Percentiles rank a stretch among this genome's conserved stretches.
Conservation (phyloP, 2,888 invertebrate species). For the Nomada fucata region DNA sequence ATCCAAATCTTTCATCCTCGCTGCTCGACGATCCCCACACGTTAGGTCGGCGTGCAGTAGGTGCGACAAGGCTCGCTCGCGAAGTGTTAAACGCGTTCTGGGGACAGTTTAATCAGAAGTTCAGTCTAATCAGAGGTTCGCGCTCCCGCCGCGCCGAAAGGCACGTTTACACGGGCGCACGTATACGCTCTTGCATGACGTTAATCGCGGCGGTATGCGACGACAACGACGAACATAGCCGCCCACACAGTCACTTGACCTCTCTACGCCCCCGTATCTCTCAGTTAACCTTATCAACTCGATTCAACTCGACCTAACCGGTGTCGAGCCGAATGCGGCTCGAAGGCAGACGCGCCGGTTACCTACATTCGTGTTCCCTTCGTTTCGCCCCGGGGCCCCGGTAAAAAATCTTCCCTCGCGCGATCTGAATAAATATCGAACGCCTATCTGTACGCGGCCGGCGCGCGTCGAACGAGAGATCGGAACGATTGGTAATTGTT, state of each 20-base stretch:
- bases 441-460: constrained; percentile 1
- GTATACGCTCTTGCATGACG: constrained; percentile 62
- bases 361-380: constrained; percentile 51
- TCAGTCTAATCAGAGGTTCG: constrained; percentile 58
- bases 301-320: constrained; percentile 80
- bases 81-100: constrained; percentile 41
- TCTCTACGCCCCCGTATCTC: constrained; percentile 82
- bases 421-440: constrained; percentile 31
- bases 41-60: neutral
- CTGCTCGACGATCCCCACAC: neutral
- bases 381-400: constrained; percentile 33
- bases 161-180: constrained; percentile 36
- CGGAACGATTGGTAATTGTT: neutral
- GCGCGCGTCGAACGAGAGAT: neutral
- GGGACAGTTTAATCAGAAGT: constrained; percentile 52
- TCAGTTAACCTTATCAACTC: constrained; percentile 84
- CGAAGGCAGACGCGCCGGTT: constrained; percentile 48
- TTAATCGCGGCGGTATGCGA: constrained; percentile 78
- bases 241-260: constrained; percentile 84
- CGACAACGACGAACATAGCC: constrained; percentile 79
- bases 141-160: constrained; percentile 47
- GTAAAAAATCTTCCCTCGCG: constrained; percentile 41
- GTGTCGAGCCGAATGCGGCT: constrained; percentile 60
- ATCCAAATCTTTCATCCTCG: neutral
- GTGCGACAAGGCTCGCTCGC: constrained; percentile 5